A percentile compares a stretch with the other conserved stretches of the same genome.
These are phyloP conservation scores for Accipiter virgatus DNA, from an alignment of 2,113 vertebrate species.

Conservation along the genomic window DNA sequence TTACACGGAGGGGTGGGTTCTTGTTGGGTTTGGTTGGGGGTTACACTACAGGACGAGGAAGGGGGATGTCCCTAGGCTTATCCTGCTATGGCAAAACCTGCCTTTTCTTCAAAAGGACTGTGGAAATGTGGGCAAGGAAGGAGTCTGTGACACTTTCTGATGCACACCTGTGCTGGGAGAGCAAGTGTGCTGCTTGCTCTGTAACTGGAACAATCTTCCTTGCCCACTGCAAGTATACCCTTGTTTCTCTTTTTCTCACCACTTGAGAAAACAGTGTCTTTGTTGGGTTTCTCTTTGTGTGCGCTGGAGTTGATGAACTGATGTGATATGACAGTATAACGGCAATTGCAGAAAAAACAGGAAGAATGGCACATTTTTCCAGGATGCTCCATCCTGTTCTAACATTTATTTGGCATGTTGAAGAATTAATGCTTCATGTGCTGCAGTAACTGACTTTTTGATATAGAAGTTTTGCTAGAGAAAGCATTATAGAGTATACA, in stretches of 20 bases:
- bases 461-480: background rate
- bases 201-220: background rate
- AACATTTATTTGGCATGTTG: background rate
- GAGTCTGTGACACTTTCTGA: background rate
- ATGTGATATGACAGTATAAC: background rate
- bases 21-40: background rate
- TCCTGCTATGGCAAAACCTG: background rate
- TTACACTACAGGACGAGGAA: background rate
- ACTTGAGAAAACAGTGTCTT: background rate
- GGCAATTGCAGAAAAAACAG: background rate
- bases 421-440: background rate
- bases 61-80: background rate
- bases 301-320: accelerated
- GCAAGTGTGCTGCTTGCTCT: background rate
- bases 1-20: accelerated
- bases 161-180: background rate
- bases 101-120: accelerated
- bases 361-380: background rate
- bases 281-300: background rate
- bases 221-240: background rate
- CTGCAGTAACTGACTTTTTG: background rate
- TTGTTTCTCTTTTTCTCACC: background rate
- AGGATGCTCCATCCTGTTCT: background rate
- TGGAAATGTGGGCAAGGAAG: background rate
- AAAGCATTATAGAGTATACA: background rate